Percentiles rank a stretch among this genome's conserved stretches.
These are phyloP conservation scores for Tretioscincus oriximinensis DNA, from an alignment of 2,113 vertebrate species.

Conservation along the genomic window DNA sequence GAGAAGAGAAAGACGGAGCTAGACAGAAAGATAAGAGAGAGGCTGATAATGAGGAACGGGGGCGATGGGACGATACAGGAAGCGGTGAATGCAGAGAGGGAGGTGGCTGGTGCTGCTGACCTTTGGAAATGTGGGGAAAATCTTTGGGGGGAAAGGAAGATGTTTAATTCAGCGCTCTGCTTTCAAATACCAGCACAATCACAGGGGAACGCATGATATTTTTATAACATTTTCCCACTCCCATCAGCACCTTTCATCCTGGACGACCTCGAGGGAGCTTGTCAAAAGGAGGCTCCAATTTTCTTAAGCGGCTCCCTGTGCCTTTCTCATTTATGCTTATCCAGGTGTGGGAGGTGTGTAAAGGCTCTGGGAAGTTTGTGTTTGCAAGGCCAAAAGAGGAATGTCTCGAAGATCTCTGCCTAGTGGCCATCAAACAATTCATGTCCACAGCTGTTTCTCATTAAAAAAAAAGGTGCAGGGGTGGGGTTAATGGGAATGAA, in stretches of 20 bases:
- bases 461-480: too few species aligned
- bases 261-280: background rate
- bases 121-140: slow-evolving; percentile 16
- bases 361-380: background rate
- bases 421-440: background rate
- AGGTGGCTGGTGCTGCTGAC: background rate
- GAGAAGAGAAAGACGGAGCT: background rate
- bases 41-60: background rate
- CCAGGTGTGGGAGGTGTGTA: background rate
- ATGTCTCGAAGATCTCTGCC: background rate
- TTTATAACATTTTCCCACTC: slow-evolving; percentile 31
- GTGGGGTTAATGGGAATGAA: too few species aligned
- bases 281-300: background rate
- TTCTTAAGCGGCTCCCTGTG: background rate
- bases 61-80: background rate
- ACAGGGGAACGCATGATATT: slow-evolving; percentile 12
- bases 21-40: background rate
- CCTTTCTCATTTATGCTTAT: background rate
- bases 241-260: slow-evolving; percentile 15
- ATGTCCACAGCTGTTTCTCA: too few species aligned
- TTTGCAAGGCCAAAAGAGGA: background rate
- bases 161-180: slow-evolving; percentile 24
- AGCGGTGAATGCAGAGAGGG: background rate
- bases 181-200: slow-evolving; percentile 15
- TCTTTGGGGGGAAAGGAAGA: background rate